Percentiles rank a stretch among this genome's conserved stretches.
phyloP scores from a whole-genome alignment of 2,113 vertebrate genomes.

The Strix uralensis region DNA sequence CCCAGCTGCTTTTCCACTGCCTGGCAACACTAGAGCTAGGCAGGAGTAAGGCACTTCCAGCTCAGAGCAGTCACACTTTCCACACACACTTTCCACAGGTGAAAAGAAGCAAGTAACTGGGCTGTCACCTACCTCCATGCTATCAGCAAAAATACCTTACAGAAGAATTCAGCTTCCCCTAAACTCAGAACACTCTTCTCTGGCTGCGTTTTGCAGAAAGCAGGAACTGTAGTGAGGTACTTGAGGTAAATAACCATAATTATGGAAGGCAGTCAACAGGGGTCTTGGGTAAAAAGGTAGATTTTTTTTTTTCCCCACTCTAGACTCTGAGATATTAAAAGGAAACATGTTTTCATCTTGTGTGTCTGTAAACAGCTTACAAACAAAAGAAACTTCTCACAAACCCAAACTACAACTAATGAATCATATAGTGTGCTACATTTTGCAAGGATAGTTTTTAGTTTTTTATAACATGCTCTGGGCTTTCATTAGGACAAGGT shows the following conservation, averaged over 20 bases:
- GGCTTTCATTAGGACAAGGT: background rate
- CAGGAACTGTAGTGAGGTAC: background rate
- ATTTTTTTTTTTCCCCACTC: background rate
- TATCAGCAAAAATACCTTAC: background rate
- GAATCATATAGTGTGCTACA: background rate
- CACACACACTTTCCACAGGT: rapidly evolving
- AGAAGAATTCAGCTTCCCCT: background rate
- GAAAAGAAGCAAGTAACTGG: background rate
- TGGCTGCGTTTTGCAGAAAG: background rate
- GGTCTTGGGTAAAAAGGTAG: background rate
- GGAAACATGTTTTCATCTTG: background rate
- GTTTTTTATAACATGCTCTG: background rate
- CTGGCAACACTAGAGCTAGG: background rate
- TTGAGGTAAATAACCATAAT: background rate
- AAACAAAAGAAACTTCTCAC: background rate
- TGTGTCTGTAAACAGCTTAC: background rate
- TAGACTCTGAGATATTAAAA: background rate
- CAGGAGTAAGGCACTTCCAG: background rate
- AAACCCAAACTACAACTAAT: background rate
- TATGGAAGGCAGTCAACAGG: background rate
- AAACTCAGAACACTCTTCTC: background rate
- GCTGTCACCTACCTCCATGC: background rate
- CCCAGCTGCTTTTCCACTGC: background rate
- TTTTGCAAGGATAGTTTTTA: background rate
- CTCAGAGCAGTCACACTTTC: background rate